Evolutionary conservation across 2,113 vertebrate genomes (phyloP).

Genomic region (Sclerurus mexicanus): DNA sequence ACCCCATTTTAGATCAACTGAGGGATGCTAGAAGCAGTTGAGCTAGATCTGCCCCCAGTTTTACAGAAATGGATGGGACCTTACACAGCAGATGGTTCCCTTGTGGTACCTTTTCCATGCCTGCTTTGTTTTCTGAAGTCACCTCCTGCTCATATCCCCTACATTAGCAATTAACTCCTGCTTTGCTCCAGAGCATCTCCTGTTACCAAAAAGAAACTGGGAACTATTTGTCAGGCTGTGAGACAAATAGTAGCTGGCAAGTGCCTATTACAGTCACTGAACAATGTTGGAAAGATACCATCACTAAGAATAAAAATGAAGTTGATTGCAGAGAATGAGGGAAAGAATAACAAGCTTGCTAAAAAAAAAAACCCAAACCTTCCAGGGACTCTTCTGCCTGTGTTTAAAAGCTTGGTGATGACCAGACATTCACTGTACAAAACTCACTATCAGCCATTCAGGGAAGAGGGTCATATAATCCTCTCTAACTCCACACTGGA

Average conservation of each 20-base stretch:
- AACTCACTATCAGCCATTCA: rapidly evolving
- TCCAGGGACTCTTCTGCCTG: not conserved
- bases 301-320: not conserved
- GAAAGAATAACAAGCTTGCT: not conserved
- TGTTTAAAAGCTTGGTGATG: not conserved
- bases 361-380: not conserved
- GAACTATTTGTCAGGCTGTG: not conserved
- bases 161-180: not conserved
- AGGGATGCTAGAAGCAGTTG: not conserved
- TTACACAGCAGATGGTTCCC: not conserved
- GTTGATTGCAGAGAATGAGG: not conserved
- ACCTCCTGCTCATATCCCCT: not conserved
- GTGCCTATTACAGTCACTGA: not conserved
- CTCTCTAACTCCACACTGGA: not conserved
- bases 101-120: not conserved
- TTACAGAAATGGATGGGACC: not conserved
- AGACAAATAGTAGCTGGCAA: not conserved
- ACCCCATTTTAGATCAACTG: not conserved
- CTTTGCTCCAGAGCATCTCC: not conserved
- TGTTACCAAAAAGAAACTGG: not conserved
- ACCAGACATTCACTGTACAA: not conserved
- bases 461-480: not conserved
- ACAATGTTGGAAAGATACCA: not conserved
- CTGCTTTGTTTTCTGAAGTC: not conserved
- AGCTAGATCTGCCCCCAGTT: not conserved